Percentiles rank a stretch among this genome's conserved stretches.
phyloP scores from a whole-genome alignment of 1,140 invertebrate species.

The Panagrolaimus sp. region DNA sequence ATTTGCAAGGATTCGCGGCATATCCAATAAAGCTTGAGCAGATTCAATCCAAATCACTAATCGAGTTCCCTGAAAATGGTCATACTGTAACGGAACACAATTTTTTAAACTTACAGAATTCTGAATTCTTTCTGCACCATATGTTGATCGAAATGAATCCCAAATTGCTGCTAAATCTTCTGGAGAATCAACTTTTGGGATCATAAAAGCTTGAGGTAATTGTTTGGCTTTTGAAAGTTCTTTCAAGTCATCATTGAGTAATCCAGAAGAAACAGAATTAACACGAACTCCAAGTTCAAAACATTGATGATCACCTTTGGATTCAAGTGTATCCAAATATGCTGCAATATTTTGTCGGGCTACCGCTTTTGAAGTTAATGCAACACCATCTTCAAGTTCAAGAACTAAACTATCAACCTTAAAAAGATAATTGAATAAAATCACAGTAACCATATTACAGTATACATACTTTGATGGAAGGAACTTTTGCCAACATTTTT shows the following conservation, averaged over 20 bases:
- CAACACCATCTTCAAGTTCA: conserved; percentile 73
- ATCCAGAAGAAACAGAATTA: conserved; percentile 67
- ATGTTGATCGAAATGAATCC: conserved; percentile 40
- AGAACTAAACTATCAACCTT: conserved; percentile 68
- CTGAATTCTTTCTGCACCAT: conserved; percentile 60
- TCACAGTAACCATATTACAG: conserved; percentile 12
- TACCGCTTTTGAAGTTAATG: conserved; percentile 66
- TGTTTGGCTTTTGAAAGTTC: conserved; percentile 63
- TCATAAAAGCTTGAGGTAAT: conserved; percentile 66
- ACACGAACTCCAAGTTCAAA: conserved; percentile 68
- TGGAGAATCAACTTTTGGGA: conserved; percentile 68
- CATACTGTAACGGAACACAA: too few species aligned
- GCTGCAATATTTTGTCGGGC: conserved; percentile 19
- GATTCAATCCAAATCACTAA: conserved; percentile 69
- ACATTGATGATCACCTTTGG: conserved; percentile 52
- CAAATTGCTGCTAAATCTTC: conserved; percentile 61
- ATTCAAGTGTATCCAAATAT: conserved; percentile 16
- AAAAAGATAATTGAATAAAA: too few species aligned
- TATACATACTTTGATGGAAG: conserved; percentile 44
- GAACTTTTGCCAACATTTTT: conserved; percentile 68
- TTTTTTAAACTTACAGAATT: conserved; percentile 35
- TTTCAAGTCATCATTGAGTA: conserved; percentile 66
- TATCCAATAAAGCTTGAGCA: conserved; percentile 66
- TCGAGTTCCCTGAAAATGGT: conserved; percentile 53
- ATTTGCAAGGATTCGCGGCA: conserved; percentile 65